Base-by-base conservation (phyloP, 2,113 vertebrate genomes). In the Grammomys surdaster region DNA sequence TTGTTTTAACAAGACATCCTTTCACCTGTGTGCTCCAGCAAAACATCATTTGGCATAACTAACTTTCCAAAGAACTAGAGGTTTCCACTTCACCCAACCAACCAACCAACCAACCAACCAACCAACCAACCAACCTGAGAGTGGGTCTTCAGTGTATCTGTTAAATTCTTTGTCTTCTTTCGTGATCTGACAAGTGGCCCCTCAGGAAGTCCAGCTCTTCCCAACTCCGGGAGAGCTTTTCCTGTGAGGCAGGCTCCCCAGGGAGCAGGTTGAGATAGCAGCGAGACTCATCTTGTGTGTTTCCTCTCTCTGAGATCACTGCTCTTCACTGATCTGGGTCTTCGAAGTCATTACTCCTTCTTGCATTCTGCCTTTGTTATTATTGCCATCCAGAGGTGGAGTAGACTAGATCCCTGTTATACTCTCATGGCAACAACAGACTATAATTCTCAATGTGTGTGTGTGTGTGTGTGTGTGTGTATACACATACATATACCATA, bases 371-470 rank as follows among this genome's bases (percentile, higher is more conserved):
- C 28, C 11, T 77, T 63, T 76, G n/a, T 46, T 75, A 56, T 46
- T 58, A 22, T 69, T 88, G 22, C 88, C 90, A 80, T 48, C 46
- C 63, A 93, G 60, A n/a, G 13, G 76, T 17, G 69, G 33, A 20
- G 33, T 40, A 65, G 82, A 56, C 84, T 63, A 70, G 84, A 54
- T 54, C 54, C 69, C 19, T 88, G 14, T 54, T n/a, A 58, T 31
- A 86, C 36, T 90, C 40, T 67, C 33, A 16, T 28, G 65, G 48
- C 36, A 40, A 91, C 22, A 73, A 22, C 8, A 22, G 31, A 91
- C 85, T 24, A 86, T 69, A 81, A 92, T 90, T 76, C 86, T 81
- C 36, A 48, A 54, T 89, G 51, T 58, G 77, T 80, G 31, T 58
- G 78, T 69, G 33, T 8, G 76, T 51, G 46, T 31, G 28, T 31